These are phyloP conservation scores for Turdus rufiventris DNA, from an alignment of 2,113 vertebrate genomes.

Conservation along the genomic window DNA sequence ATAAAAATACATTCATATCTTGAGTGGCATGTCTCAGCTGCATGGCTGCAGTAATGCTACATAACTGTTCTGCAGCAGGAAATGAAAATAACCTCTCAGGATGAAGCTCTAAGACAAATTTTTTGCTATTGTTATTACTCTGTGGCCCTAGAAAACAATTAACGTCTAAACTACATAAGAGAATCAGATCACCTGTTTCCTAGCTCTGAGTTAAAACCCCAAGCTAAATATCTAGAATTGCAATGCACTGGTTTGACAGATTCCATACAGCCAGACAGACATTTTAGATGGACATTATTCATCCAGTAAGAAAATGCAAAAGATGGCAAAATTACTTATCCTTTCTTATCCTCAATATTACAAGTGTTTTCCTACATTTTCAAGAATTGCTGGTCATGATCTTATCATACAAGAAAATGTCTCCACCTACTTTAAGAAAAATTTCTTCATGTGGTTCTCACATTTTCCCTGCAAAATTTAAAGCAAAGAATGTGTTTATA, in stretches of 20 bases:
- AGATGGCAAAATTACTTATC: background rate
- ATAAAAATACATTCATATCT: background rate
- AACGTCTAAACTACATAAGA: background rate
- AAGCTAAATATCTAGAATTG: background rate
- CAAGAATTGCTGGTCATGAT: background rate
- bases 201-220: background rate
- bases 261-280: background rate
- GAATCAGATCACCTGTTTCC: background rate
- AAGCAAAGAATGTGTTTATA: background rate
- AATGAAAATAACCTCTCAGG: background rate
- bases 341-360: background rate
- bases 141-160: background rate
- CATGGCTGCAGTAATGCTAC: background rate
- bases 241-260: background rate
- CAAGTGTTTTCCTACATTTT: rapidly evolving
- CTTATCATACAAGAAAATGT: background rate
- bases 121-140: background rate
- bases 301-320: background rate
- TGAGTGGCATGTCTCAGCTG: background rate
- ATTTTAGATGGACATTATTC: background rate
- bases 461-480: background rate
- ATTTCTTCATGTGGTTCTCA: background rate
- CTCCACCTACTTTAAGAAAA: background rate
- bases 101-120: background rate
- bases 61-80: background rate